These are phyloP conservation scores for Corvus hawaiiensis DNA, from an alignment of 2,113 vertebrate species.

Conservation along the genomic window DNA sequence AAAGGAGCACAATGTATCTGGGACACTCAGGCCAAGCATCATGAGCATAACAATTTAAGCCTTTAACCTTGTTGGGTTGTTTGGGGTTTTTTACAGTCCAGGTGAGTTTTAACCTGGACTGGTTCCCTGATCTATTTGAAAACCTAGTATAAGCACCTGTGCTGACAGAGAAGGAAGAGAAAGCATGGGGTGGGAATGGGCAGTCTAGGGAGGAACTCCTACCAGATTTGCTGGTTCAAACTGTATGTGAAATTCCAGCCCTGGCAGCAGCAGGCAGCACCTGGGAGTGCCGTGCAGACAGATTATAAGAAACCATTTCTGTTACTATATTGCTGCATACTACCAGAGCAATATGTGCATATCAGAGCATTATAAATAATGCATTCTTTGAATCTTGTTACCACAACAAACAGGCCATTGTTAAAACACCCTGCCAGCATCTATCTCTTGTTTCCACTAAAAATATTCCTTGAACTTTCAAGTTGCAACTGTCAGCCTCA, in stretches of 20 bases:
- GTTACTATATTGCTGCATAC: neutral
- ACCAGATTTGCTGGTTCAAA: neutral
- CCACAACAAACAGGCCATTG: constrained; percentile 41
- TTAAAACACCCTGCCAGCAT: constrained; percentile 4
- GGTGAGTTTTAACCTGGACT: neutral
- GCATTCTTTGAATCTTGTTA: constrained; percentile 25
- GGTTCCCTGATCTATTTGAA: neutral
- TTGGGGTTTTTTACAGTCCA: neutral
- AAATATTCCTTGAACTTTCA: constrained; percentile 38
- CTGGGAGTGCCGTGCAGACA: neutral
- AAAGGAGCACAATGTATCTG: neutral
- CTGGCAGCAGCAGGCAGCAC: neutral
- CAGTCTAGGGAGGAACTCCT: neutral
- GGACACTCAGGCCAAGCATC: neutral
- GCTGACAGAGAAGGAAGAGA: neutral
- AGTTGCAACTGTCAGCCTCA: constrained; percentile 1
- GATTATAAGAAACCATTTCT: neutral
- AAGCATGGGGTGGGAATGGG: neutral
- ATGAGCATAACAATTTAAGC: neutral
- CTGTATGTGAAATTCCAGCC: neutral
- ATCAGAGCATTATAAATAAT: constrained; percentile 40
- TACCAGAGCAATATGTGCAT: neutral
- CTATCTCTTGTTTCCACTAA: constrained; percentile 21
- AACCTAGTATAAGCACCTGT: neutral
- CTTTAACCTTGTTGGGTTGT: neutral